A percentile compares a stretch with the other conserved stretches of the same genome.
Conservation (phyloP, 2,888 invertebrate genomes). For the Tanypteryx hageni region DNA sequence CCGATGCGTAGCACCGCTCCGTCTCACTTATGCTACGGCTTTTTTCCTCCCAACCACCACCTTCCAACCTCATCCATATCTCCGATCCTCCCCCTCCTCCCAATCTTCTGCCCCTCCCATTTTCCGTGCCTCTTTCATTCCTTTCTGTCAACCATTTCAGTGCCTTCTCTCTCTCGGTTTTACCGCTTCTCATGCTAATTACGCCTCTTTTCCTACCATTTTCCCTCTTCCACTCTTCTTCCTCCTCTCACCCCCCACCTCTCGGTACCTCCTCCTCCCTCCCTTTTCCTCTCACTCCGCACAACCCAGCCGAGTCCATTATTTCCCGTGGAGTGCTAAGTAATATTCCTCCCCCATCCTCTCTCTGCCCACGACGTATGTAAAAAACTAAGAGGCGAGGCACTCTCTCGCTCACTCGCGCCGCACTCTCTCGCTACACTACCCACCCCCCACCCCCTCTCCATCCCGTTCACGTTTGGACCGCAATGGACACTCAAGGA, state of each 20-base stretch:
- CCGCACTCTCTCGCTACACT: not conserved
- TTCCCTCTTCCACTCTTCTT: not conserved
- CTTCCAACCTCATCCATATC: too few species aligned
- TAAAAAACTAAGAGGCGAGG: not conserved
- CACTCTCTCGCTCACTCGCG: constrained; percentile 24
- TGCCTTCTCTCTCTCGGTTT: constrained; percentile 21
- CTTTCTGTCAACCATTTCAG: not conserved
- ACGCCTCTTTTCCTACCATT: constrained; percentile 31
- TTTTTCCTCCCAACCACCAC: too few species aligned
- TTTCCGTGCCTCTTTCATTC: not conserved
- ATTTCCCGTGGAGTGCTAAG: constrained; percentile 57
- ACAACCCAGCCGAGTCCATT: constrained; percentile 37
- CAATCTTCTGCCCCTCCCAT: not conserved
- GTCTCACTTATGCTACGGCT: not conserved
- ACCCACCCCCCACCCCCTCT: not conserved
- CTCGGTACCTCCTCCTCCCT: not conserved
- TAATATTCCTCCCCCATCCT: constrained; percentile 41
- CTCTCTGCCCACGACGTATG: not conserved
- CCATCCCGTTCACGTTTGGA: not conserved
- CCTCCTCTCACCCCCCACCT: not conserved
- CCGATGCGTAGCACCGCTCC: not conserved
- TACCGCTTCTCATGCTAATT: constrained; percentile 33
- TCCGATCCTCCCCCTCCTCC: too few species aligned
- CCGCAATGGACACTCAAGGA: not conserved
- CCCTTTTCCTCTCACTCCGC: not conserved